Percentiles rank a stretch among this genome's conserved stretches.
Conservation (phyloP, 2,113 vertebrate species). For the Dunckerocampus dactyliophorus region DNA sequence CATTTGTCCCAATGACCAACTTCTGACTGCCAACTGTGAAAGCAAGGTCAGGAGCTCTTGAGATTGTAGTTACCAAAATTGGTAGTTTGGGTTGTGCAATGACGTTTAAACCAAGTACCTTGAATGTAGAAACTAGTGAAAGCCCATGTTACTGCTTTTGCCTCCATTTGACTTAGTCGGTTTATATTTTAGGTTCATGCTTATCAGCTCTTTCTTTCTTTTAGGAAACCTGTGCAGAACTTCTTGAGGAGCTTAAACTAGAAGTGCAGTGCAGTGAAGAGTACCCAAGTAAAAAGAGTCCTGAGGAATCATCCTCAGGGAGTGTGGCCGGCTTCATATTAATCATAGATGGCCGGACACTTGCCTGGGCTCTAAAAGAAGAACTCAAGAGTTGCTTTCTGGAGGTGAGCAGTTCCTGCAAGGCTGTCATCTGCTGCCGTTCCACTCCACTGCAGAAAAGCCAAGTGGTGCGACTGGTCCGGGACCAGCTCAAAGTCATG, state of each 20-base stretch:
- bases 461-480: conserved; percentile 80
- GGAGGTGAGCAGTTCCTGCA: conserved; percentile 73
- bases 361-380: conserved; percentile 76
- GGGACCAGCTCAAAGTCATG: conserved; percentile 77
- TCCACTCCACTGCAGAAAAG: conserved; percentile 89
- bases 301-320: not conserved
- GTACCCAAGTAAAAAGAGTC: not conserved
- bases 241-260: conserved; percentile 71
- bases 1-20: conserved; percentile 73
- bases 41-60: conserved; percentile 71
- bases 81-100: not conserved
- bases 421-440: conserved; percentile 87
- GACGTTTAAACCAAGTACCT: not conserved
- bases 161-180: not conserved
- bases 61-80: not conserved
- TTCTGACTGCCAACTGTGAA: conserved; percentile 78
- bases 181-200: not conserved
- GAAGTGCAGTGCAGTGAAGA: conserved; percentile 53
- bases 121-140: too few relatives aligned
- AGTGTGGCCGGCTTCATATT: conserved; percentile 45
- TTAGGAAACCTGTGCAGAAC: conserved; percentile 78
- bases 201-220: not conserved
- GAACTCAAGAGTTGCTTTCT: conserved; percentile 78
- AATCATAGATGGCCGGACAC: conserved; percentile 81
- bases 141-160: not conserved